Evolutionary conservation across 1,140 invertebrate species (phyloP).

Genomic region (Trachymyrmex cornetzi): DNA sequence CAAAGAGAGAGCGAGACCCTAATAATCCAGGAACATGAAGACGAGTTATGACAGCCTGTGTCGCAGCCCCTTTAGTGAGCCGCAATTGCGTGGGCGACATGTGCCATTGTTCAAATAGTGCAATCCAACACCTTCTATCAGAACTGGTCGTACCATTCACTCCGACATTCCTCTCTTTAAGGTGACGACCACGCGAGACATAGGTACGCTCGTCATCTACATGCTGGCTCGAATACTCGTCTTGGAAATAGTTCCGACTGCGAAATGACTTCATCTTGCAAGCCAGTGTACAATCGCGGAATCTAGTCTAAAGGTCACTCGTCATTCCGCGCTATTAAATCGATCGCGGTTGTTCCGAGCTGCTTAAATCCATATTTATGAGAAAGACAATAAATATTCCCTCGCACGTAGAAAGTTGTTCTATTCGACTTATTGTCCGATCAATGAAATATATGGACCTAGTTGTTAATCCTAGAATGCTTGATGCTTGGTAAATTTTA

Average conservation of each 20-base stretch:
- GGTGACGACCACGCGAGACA: slow-evolving; percentile 39
- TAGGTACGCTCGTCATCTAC: slow-evolving; percentile 13
- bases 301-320: slow-evolving; percentile 14
- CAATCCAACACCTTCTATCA: slow-evolving; percentile 67
- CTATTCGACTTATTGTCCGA: background rate
- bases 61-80: slow-evolving; percentile 68
- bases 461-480: too few species aligned
- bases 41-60: slow-evolving; percentile 78
- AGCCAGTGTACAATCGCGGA: background rate
- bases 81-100: slow-evolving; percentile 70
- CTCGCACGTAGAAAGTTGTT: slow-evolving; percentile 13
- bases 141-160: slow-evolving; percentile 28
- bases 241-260: slow-evolving; percentile 34
- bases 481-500: too few species aligned
- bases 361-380: background rate
- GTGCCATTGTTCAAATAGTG: slow-evolving; percentile 77
- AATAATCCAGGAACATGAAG: slow-evolving; percentile 79
- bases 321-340: slow-evolving; percentile 13
- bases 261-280: slow-evolving; percentile 19
- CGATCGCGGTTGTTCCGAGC: background rate
- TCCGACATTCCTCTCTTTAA: slow-evolving; percentile 53
- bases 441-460: background rate
- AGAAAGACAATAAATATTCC: slow-evolving; percentile 9
- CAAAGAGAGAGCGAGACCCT: slow-evolving; percentile 43
- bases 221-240: background rate